A percentile compares a stretch with the other conserved stretches of the same genome.
Evolutionary conservation across 2,888 invertebrate genomes (phyloP).

Genomic region (Thymelicus acteon): DNA sequence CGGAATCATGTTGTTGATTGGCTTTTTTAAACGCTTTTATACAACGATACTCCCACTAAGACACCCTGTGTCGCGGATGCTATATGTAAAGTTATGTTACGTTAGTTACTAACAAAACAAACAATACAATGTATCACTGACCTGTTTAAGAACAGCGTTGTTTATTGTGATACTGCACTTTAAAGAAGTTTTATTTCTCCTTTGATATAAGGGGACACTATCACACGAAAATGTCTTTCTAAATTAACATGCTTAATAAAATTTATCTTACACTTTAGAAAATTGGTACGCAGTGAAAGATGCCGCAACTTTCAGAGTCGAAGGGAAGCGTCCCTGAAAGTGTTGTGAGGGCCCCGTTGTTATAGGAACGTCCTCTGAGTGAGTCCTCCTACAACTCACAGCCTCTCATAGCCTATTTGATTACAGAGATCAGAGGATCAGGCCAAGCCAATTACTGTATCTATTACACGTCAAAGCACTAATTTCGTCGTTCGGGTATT

Average conservation of each 20-base stretch:
- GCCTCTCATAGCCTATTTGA: constrained; percentile 74
- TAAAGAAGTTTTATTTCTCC: too few relatives aligned
- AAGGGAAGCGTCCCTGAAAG: constrained; percentile 14
- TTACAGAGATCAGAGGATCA: constrained; percentile 64
- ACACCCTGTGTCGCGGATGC: too few relatives aligned
- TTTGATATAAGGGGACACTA: too few relatives aligned
- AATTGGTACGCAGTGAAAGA: background rate
- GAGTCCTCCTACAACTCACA: constrained; percentile 54
- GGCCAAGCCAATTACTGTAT: constrained; percentile 50
- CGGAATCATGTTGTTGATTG: too few relatives aligned
- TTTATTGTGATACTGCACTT: too few relatives aligned
- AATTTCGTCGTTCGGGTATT: constrained; percentile 42
- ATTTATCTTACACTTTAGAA: background rate
- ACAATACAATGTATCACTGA: too few relatives aligned
- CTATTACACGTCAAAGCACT: background rate
- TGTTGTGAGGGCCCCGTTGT: constrained; percentile 10
- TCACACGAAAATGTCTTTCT: background rate
- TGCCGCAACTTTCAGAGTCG: background rate
- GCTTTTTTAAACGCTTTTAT: too few relatives aligned
- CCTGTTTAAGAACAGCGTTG: too few relatives aligned
- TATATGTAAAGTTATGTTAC: too few relatives aligned
- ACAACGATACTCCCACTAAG: too few relatives aligned
- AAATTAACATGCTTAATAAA: background rate
- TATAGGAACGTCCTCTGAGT: constrained; percentile 9
- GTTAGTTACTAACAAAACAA: too few relatives aligned